Evolutionary conservation across 1,140 invertebrate species (phyloP).

Genomic region (Penaeus indicus): DNA sequence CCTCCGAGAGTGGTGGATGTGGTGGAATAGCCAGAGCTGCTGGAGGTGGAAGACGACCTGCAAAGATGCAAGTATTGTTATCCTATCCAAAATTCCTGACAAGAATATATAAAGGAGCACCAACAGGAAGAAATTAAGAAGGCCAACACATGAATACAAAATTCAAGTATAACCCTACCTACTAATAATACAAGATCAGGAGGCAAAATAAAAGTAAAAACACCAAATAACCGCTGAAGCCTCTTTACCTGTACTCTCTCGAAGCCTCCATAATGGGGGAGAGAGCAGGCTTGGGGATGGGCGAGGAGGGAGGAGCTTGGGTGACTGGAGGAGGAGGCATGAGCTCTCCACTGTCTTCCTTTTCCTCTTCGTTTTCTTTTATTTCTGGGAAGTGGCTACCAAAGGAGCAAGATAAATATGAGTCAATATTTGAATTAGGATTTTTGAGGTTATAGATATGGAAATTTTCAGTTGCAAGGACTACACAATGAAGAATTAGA

Average conservation of each 20-base stretch:
- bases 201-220: no score
- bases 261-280: constrained; percentile 57
- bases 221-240: no score
- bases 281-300: background rate
- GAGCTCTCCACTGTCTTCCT: constrained; percentile 27
- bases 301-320: background rate
- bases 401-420: background rate
- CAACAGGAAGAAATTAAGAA: background rate
- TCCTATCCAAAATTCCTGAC: background rate
- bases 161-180: no score
- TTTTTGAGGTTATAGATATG: no score
- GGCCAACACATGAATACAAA: no score
- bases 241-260: constrained; percentile 41
- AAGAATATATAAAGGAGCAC: background rate
- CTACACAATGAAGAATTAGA: background rate
- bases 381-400: constrained; percentile 18
- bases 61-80: background rate
- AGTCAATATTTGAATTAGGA: background rate
- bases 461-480: no score
- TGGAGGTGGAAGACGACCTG: constrained; percentile 47
- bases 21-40: constrained; percentile 43
- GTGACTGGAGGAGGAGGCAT: constrained; percentile 41
- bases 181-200: no score
- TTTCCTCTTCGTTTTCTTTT: constrained; percentile 5
- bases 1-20: constrained; percentile 35